Conservation (phyloP, 1,140 invertebrate genomes). For the Theocolax elegans region DNA sequence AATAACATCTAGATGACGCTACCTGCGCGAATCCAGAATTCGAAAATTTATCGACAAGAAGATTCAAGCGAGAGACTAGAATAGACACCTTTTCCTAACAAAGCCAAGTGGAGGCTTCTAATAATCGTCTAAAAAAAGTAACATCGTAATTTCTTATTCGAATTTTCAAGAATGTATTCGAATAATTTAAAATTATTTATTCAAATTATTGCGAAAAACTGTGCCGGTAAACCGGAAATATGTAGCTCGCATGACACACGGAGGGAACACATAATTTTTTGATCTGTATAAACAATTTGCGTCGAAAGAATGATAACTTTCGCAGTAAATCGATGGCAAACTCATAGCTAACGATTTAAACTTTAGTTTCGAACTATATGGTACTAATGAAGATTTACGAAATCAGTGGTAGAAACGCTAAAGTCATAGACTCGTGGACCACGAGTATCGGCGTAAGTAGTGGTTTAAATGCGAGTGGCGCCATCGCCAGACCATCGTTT, state of each 20-base stretch:
- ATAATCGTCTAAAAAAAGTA: background rate
- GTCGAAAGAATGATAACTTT: no score
- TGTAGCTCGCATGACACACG: background rate
- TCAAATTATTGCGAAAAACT: no score
- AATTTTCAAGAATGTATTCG: no score
- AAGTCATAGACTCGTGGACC: no score
- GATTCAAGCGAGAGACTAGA: constrained; percentile 20
- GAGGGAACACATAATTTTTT: constrained; percentile 27
- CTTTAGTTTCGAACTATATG: no score
- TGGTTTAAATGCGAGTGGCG: constrained; percentile 58
- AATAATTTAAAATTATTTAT: no score
- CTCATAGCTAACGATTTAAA: no score
- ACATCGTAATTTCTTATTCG: no score
- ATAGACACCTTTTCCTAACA: background rate
- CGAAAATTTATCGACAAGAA: constrained; percentile 11
- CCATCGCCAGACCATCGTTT: constrained; percentile 16
- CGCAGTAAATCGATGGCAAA: no score
- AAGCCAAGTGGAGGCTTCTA: background rate
- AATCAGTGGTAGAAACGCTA: no score
- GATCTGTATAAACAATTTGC: background rate
- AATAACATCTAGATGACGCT: constrained; percentile 20
- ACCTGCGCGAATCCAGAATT: constrained; percentile 10
- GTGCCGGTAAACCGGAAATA: background rate
- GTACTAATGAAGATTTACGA: no score
- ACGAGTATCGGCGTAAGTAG: no score